Percentiles rank a stretch among this genome's conserved stretches.
These are phyloP conservation scores for Porites evermanni DNA, from an alignment of 92 coral and sea anemone genomes.

Conservation along the genomic window DNA sequence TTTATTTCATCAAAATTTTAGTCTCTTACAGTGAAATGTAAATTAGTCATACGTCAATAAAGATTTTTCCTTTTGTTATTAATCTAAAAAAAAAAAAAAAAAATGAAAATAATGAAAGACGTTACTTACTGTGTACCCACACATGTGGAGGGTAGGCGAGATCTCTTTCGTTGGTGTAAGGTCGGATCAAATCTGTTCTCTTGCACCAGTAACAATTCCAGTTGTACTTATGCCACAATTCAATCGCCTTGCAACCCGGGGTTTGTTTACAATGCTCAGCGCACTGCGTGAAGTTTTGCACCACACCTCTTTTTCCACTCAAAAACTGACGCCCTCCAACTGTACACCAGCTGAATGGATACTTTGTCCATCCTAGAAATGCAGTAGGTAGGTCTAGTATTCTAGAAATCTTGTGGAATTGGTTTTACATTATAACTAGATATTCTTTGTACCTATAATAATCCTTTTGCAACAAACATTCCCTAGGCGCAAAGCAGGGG, in stretches of 20 bases:
- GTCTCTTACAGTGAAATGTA: too few species aligned
- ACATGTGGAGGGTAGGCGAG: constrained; percentile 31
- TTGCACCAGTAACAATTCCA: constrained; percentile 8
- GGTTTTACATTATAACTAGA: too few species aligned
- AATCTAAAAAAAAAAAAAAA: too few species aligned
- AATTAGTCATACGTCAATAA: too few species aligned
- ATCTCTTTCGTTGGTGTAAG: not conserved
- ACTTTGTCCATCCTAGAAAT: constrained; percentile 14
- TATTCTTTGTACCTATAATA: too few species aligned
- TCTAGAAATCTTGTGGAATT: too few species aligned
- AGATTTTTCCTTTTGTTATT: too few species aligned
- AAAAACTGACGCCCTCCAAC: not conserved
- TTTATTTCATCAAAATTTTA: too few species aligned
- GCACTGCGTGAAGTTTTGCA: not conserved
- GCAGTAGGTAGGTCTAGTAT: not conserved
- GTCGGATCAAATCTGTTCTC: not conserved
- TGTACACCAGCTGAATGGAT: constrained; percentile 20
- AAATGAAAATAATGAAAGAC: too few species aligned
- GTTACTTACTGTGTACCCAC: constrained; percentile 28
- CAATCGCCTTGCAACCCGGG: constrained; percentile 13
- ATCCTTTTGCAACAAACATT: too few species aligned
- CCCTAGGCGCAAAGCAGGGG: too few species aligned
- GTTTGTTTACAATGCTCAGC: not conserved
- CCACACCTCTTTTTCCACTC: too few species aligned
- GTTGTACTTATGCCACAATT: constrained; percentile 19